Conservation (phyloP, 2,888 invertebrate genomes). For the Nomada flava region DNA sequence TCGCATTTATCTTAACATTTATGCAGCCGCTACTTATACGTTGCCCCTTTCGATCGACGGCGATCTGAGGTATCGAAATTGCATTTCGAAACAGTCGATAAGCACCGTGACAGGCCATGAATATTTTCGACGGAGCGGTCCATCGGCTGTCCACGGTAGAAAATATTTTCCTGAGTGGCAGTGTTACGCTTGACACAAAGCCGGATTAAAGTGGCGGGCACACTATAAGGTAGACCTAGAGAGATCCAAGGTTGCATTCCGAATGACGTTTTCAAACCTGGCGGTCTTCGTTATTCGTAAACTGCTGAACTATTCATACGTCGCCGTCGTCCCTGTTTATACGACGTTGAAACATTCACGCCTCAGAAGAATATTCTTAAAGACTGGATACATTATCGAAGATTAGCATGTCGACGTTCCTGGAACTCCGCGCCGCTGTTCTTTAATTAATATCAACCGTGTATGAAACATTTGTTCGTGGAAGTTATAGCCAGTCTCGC, state of each 20-base stretch:
- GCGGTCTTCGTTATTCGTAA: slow-evolving; percentile 63
- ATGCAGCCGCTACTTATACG: slow-evolving; percentile 5
- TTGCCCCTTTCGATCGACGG: neutral
- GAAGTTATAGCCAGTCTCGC: slow-evolving; percentile 37
- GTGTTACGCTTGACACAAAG: slow-evolving; percentile 66
- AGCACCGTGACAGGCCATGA: slow-evolving; percentile 56
- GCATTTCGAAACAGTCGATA: slow-evolving; percentile 46
- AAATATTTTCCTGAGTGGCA: slow-evolving; percentile 65
- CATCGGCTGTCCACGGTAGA: slow-evolving; percentile 33
- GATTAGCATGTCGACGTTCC: slow-evolving; percentile 18
- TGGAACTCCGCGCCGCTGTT: slow-evolving; percentile 23
- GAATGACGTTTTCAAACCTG: slow-evolving; percentile 30
- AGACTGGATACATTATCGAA: neutral
- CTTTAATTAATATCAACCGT: slow-evolving; percentile 46
- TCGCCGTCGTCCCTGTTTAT: slow-evolving; percentile 13
- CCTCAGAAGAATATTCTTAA: slow-evolving; percentile 20
- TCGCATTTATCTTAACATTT: slow-evolving; percentile 11
- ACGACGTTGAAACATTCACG: neutral
- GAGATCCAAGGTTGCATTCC: slow-evolving; percentile 27
- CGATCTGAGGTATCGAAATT: slow-evolving; percentile 36
- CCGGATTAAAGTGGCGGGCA: slow-evolving; percentile 65
- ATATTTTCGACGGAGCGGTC: slow-evolving; percentile 60
- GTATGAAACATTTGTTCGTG: slow-evolving; percentile 30
- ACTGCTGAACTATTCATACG: slow-evolving; percentile 39
- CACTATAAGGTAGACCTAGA: slow-evolving; percentile 39